Conservation (phyloP, 2,888 invertebrate genomes). For the Gari tellinella region DNA sequence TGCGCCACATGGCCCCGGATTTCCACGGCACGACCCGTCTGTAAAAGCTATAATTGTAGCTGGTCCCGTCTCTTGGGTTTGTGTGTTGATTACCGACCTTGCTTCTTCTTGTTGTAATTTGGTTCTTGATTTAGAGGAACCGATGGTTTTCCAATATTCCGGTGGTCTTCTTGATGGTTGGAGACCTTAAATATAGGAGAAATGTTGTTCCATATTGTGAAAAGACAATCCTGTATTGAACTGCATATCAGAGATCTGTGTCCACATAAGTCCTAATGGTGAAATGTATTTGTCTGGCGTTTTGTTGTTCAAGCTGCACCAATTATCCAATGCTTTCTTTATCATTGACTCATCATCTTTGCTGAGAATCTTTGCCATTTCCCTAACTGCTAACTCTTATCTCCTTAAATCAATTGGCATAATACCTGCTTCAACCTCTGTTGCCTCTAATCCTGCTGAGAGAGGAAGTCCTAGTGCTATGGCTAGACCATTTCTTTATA, state of each 20-base stretch:
- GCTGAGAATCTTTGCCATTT: constrained; percentile 6
- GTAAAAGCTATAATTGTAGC: too few species aligned
- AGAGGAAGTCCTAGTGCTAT: constrained; percentile 13
- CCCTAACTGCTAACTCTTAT: constrained; percentile 13
- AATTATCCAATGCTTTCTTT: background rate
- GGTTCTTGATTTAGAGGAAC: constrained; percentile 17
- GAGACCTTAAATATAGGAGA: constrained; percentile 15
- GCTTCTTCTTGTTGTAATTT: constrained; percentile 3
- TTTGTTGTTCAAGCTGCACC: background rate
- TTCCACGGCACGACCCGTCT: too few species aligned
- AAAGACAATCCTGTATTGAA: background rate
- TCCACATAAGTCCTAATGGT: constrained; percentile 12
- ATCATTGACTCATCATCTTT: constrained; percentile 1
- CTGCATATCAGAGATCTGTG: constrained; percentile 19
- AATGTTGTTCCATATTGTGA: constrained; percentile 9
- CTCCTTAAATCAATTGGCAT: constrained; percentile 23
- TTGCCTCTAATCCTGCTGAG: constrained; percentile 10
- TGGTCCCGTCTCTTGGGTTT: constrained; percentile 28
- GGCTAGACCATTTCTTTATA: too few species aligned
- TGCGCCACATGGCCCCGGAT: too few species aligned
- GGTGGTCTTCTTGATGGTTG: too few species aligned
- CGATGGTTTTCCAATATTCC: too few species aligned
- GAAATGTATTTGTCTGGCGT: background rate
- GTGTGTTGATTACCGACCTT: constrained; percentile 11
- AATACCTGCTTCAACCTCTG: constrained; percentile 8